Conservation (phyloP, 2,888 invertebrate species). For the Baronia brevicornis region DNA sequence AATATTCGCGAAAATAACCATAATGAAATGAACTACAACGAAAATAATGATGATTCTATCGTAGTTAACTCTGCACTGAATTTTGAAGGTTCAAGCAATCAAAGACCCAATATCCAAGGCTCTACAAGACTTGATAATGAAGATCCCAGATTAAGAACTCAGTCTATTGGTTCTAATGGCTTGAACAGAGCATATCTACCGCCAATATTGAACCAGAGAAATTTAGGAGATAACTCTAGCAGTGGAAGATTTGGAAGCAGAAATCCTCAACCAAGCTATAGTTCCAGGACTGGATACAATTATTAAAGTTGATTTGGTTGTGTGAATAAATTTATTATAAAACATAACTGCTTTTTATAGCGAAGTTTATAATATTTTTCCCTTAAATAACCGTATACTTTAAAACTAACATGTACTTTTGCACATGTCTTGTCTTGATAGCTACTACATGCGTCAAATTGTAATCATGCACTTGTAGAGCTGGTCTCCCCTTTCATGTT, state of each 20-base stretch:
- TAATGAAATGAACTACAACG: slow-evolving; percentile 24
- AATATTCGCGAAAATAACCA: slow-evolving; percentile 18
- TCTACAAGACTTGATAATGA: no score
- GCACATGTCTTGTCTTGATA: slow-evolving; percentile 10
- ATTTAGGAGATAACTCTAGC: not conserved
- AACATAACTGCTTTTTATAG: no score
- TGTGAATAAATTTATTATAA: no score
- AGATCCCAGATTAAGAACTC: no score
- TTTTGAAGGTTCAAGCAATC: slow-evolving; percentile 12
- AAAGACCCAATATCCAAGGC: no score
- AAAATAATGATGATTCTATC: slow-evolving; percentile 37
- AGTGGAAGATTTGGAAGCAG: slow-evolving; percentile 2
- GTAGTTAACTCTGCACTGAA: slow-evolving; percentile 40
- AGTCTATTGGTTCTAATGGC: no score
- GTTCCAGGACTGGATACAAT: slow-evolving; percentile 8
- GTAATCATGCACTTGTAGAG: no score
- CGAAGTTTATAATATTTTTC: no score
- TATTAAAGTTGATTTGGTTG: no score
- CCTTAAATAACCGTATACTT: no score
- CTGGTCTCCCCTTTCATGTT: no score
- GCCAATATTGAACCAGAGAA: not conserved
- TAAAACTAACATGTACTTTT: not conserved
- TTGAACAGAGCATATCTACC: slow-evolving; percentile 9
- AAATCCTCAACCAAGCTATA: slow-evolving; percentile 5
- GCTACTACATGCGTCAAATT: no score